phyloP scores from a whole-genome alignment of 2,113 vertebrate species.

The Tinamus guttatus region DNA sequence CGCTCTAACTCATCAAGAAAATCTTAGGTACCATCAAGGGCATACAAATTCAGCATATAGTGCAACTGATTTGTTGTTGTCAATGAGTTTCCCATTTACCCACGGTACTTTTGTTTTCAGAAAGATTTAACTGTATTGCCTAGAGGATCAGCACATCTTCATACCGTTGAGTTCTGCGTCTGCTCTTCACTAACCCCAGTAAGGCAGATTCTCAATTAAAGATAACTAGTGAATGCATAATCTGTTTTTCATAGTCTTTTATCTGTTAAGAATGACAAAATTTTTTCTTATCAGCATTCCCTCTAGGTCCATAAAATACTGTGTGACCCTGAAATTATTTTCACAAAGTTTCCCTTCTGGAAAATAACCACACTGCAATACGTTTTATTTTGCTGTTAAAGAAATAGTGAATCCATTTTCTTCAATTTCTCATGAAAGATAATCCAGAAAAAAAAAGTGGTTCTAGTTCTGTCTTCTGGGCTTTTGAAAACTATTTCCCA shows the following conservation, averaged over 20 bases:
- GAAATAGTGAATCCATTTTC: neutral
- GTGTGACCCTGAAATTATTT: slow-evolving; percentile 48
- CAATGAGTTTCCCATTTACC: neutral
- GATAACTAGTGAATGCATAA: neutral
- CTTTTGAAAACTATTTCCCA: neutral
- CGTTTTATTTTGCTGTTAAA: neutral
- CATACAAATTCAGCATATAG: neutral
- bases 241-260: slow-evolving; percentile 11
- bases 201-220: slow-evolving; percentile 39
- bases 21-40: neutral
- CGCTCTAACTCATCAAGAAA: neutral
- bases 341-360: neutral
- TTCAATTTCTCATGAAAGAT: neutral
- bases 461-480: neutral
- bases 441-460: neutral
- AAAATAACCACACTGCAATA: neutral
- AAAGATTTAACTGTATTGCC: neutral
- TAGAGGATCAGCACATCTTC: neutral
- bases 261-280: neutral
- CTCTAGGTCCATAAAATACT: neutral
- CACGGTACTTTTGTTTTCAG: neutral
- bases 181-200: neutral
- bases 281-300: neutral
- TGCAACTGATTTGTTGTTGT: neutral
- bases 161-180: neutral